Conservation (phyloP, 2,797 vertebrate species). For the Gallinago stenura region DNA sequence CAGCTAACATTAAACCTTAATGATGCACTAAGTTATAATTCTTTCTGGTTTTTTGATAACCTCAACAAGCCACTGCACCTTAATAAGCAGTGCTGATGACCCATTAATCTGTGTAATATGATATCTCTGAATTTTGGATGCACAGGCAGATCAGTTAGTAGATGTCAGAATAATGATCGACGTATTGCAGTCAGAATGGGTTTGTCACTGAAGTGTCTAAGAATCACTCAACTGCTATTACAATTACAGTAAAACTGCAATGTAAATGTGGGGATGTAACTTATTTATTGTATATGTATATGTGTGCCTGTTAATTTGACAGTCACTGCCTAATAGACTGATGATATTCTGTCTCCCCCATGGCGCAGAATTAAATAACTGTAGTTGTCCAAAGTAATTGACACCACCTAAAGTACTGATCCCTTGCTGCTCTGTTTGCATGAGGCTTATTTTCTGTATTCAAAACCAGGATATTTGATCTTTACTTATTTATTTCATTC, state of each 20-base stretch:
- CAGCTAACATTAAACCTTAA: neutral
- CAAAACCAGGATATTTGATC: neutral
- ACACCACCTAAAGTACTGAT: neutral
- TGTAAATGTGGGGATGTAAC: neutral
- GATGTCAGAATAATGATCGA: neutral
- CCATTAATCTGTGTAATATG: neutral
- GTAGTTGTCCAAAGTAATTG: neutral
- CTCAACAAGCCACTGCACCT: neutral
- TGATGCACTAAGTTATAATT: neutral
- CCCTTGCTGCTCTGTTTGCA: neutral
- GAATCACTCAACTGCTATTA: neutral
- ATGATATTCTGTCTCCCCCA: neutral
- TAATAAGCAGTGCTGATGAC: neutral
- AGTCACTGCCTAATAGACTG: neutral
- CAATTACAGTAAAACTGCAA: neutral
- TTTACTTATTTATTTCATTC: neutral
- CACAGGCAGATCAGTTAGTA: neutral
- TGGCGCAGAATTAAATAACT: neutral
- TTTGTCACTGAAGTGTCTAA: neutral
- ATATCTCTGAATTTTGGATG: neutral
- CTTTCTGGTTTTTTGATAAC: neutral
- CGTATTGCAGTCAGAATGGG: neutral
- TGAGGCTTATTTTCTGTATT: neutral
- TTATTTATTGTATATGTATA: neutral
- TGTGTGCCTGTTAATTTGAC: neutral